Percentiles rank a stretch among this genome's conserved stretches.
Evolutionary conservation across 2,888 invertebrate species (phyloP).

Genomic region (Helleia helle): DNA sequence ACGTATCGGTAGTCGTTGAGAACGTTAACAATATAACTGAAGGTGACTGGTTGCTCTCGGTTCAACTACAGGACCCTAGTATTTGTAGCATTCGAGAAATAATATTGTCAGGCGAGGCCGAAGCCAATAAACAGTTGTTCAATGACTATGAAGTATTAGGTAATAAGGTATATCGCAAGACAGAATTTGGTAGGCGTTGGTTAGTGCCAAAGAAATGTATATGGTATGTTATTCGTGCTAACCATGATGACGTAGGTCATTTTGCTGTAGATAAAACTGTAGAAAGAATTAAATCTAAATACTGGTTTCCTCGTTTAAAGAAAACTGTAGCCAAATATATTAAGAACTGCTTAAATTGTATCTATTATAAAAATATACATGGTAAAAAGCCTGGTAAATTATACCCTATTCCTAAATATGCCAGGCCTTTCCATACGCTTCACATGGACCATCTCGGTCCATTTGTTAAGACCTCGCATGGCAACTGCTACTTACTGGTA

Average conservation of each 20-base stretch:
- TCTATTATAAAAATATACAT: conserved; percentile 19
- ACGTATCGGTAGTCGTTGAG: too few relatives aligned
- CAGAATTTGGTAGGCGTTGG: conserved; percentile 21
- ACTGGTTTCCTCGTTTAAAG: conserved; percentile 24
- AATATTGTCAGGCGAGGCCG: too few relatives aligned
- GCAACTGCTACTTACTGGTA: conserved; percentile 21
- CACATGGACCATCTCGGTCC: conserved; percentile 23
- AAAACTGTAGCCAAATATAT: conserved; percentile 20
- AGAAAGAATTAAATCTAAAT: conserved; percentile 19
- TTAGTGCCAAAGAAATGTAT: conserved; percentile 23
- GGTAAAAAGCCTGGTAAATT: conserved; percentile 19
- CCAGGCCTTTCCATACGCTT: conserved; percentile 20
- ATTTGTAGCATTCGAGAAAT: too few relatives aligned
- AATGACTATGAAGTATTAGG: conserved; percentile 19
- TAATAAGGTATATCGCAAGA: conserved; percentile 18
- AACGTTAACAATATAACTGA: too few relatives aligned
- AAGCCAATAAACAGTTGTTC: too few relatives aligned
- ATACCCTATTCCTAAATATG: conserved; percentile 22
- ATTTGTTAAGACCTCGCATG: conserved; percentile 19
- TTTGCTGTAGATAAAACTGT: conserved; percentile 25
- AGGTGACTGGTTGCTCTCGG: too few relatives aligned
- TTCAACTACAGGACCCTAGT: too few relatives aligned
- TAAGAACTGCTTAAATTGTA: conserved; percentile 20
- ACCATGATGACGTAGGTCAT: conserved; percentile 29
- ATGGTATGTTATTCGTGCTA: conserved; percentile 19